Conservation (phyloP, 2,113 vertebrate species). For the Tragelaphus scriptus region DNA sequence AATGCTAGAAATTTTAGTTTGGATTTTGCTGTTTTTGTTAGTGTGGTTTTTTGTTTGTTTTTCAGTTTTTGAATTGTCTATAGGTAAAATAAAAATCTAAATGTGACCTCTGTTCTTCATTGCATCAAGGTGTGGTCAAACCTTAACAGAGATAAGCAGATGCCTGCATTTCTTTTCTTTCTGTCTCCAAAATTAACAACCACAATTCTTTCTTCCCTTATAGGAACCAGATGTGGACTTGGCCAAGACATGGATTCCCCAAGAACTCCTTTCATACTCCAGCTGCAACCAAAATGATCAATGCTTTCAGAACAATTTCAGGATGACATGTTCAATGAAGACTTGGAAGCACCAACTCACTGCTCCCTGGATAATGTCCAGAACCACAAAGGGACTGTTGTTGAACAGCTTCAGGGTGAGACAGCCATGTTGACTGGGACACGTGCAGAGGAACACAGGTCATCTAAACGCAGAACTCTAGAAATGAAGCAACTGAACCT, state of each 20-base stretch:
- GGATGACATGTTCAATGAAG: background rate
- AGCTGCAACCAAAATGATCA: slow-evolving; percentile 3
- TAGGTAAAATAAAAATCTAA: background rate
- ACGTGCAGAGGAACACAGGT: background rate
- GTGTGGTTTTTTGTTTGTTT: background rate
- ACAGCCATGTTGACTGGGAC: background rate
- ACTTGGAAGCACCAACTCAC: background rate
- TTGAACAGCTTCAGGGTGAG: background rate
- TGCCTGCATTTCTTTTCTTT: background rate
- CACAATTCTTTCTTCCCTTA: background rate
- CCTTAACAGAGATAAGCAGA: background rate
- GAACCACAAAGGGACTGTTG: background rate
- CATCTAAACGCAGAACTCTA: background rate
- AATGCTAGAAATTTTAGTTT: background rate
- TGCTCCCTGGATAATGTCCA: background rate
- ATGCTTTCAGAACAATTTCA: background rate
- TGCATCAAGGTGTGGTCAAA: background rate
- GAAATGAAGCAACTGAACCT: background rate
- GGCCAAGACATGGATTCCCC: background rate
- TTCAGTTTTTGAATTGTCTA: background rate
- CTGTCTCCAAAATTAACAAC: background rate
- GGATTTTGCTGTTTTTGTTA: background rate
- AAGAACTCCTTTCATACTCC: slow-evolving; percentile 11
- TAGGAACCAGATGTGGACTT: background rate
- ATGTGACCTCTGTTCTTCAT: background rate